Conservation (phyloP, 2,797 vertebrate genomes). For the Rousettus madagascariensis region DNA sequence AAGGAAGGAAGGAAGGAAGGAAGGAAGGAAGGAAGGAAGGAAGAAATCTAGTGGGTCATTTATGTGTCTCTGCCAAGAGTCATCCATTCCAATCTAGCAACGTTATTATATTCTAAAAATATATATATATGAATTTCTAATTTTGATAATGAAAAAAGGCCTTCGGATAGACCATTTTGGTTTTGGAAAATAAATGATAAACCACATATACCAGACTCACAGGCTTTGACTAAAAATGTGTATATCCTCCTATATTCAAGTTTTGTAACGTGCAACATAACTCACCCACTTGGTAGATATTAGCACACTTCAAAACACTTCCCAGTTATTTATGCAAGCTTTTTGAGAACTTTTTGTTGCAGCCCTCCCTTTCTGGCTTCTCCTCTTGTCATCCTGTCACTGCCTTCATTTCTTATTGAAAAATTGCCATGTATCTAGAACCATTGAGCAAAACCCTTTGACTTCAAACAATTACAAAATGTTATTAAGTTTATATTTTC, state of each 20-base stretch:
- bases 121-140: neutral
- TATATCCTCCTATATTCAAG: too few relatives aligned
- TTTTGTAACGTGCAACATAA: neutral
- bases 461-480: neutral
- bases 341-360: neutral
- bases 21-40: too few relatives aligned
- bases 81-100: too few relatives aligned
- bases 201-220: neutral
- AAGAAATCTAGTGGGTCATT: rapidly evolving
- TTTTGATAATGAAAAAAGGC: neutral
- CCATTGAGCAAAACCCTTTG: neutral
- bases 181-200: neutral
- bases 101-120: neutral
- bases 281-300: too few relatives aligned
- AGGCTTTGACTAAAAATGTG: neutral
- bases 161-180: neutral
- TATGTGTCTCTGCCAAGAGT: neutral
- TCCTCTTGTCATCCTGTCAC: neutral
- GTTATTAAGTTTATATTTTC: neutral
- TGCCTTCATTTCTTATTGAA: neutral
- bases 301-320: neutral
- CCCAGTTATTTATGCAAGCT: neutral
- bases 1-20: too few relatives aligned
- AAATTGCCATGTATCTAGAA: neutral
- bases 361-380: neutral